Percentiles rank a stretch among this genome's conserved stretches.
These are phyloP conservation scores for Drosophila aff. DNA, from an alignment of 1,140 invertebrate genomes.

Conservation along the genomic window DNA sequence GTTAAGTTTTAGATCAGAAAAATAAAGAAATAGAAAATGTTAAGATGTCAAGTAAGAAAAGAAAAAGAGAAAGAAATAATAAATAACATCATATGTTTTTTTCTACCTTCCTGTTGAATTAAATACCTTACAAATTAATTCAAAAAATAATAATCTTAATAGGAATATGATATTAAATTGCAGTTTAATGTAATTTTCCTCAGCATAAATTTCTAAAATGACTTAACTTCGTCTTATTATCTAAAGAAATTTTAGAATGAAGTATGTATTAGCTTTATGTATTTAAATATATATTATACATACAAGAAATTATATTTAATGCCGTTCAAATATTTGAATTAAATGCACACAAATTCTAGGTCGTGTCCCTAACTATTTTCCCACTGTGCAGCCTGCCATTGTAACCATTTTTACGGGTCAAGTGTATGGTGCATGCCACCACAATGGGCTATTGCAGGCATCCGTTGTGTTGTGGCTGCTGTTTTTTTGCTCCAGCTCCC, in stretches of 20 bases:
- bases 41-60: too few species aligned
- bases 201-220: not conserved
- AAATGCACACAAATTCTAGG: not conserved
- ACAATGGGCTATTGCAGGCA: slow-evolving; percentile 54
- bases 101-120: too few species aligned
- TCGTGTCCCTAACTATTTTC: not conserved
- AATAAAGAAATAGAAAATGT: not conserved
- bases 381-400: slow-evolving; percentile 36
- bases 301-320: not conserved
- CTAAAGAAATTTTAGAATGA: not conserved
- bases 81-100: too few species aligned
- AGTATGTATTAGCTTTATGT: not conserved
- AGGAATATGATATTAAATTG: not conserved
- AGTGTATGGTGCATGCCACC: slow-evolving; percentile 68
- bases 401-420: slow-evolving; percentile 66
- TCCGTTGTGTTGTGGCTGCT: slow-evolving; percentile 30
- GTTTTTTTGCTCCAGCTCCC: slow-evolving; percentile 3
- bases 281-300: not conserved
- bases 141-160: not conserved
- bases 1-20: not conserved
- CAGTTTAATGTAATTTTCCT: too few species aligned
- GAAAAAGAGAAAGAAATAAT: too few species aligned
- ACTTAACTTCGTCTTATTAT: not conserved
- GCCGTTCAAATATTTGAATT: not conserved
- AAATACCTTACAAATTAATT: not conserved